A percentile compares a stretch with the other conserved stretches of the same genome.
phyloP scores from a whole-genome alignment of 2,113 vertebrate species.

The Hypomesus transpacificus region DNA sequence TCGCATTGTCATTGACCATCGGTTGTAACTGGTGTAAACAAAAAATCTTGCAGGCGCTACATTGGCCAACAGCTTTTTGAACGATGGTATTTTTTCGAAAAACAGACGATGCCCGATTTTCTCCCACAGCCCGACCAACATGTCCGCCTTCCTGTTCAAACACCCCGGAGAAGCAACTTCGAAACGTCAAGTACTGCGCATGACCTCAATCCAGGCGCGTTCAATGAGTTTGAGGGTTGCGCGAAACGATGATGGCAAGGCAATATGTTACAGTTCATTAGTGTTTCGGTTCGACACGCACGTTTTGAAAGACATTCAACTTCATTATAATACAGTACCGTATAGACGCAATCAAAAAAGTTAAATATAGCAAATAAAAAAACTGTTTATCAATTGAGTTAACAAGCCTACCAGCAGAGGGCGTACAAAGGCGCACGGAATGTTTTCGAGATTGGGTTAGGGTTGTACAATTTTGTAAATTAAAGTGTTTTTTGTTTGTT shows the following conservation, averaged over 20 bases:
- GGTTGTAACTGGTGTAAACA: not conserved
- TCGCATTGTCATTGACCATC: slow-evolving; percentile 36
- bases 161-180: slow-evolving; percentile 64
- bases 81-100: slow-evolving; percentile 45
- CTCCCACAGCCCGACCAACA: slow-evolving; percentile 77
- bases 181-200: slow-evolving; percentile 66
- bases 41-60: not conserved
- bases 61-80: slow-evolving; percentile 12
- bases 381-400: too few relatives aligned
- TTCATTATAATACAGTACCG: too few relatives aligned
- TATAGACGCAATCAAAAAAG: too few relatives aligned
- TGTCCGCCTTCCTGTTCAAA: slow-evolving; percentile 97
- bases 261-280: not conserved
- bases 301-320: too few relatives aligned
- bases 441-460: too few relatives aligned
- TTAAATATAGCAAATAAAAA: too few relatives aligned
- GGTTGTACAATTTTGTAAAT: too few relatives aligned
- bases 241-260: not conserved
- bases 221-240: slow-evolving; percentile 21
- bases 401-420: too few relatives aligned
- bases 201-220: slow-evolving; percentile 51
- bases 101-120: slow-evolving; percentile 67
- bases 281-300: too few relatives aligned
- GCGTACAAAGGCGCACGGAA: too few relatives aligned
- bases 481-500: too few relatives aligned